These are phyloP conservation scores for Eriocheir sinensis DNA, from an alignment of 1,140 invertebrate species.

Conservation along the genomic window DNA sequence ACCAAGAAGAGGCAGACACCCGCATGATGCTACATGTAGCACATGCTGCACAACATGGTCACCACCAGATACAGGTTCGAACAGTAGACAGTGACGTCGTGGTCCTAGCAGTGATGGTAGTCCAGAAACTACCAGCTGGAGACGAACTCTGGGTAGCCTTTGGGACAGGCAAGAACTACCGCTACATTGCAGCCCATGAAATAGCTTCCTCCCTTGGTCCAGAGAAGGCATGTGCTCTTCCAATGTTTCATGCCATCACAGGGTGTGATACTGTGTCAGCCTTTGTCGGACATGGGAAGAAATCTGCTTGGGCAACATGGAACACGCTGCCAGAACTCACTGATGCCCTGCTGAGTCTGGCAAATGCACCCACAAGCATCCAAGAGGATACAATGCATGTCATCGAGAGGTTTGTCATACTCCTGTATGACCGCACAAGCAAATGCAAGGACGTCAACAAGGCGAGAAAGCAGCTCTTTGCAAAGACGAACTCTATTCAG, in stretches of 20 bases:
- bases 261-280: slow-evolving; percentile 59
- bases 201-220: slow-evolving; percentile 10
- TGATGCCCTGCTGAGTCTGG: too few species aligned
- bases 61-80: too few species aligned
- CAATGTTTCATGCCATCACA: slow-evolving; percentile 62
- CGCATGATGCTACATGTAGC: too few species aligned
- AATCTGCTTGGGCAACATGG: slow-evolving; percentile 48
- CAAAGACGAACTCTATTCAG: slow-evolving; percentile 38
- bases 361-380: not conserved
- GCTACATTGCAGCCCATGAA: slow-evolving; percentile 60
- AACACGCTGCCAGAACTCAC: slow-evolving; percentile 51
- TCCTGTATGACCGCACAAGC: slow-evolving; percentile 52
- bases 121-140: not conserved
- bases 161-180: slow-evolving; percentile 57
- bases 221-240: slow-evolving; percentile 8
- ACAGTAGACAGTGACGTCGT: too few species aligned
- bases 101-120: too few species aligned
- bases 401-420: slow-evolving; percentile 25
- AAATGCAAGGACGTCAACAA: not conserved
- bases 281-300: slow-evolving; percentile 52
- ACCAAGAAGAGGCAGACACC: not conserved
- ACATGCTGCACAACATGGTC: too few species aligned
- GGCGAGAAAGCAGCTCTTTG: slow-evolving; percentile 39
- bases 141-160: slow-evolving; percentile 66
- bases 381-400: not conserved